phyloP scores from a whole-genome alignment of 2,113 vertebrate species.

The Paralichthys olivaceus region DNA sequence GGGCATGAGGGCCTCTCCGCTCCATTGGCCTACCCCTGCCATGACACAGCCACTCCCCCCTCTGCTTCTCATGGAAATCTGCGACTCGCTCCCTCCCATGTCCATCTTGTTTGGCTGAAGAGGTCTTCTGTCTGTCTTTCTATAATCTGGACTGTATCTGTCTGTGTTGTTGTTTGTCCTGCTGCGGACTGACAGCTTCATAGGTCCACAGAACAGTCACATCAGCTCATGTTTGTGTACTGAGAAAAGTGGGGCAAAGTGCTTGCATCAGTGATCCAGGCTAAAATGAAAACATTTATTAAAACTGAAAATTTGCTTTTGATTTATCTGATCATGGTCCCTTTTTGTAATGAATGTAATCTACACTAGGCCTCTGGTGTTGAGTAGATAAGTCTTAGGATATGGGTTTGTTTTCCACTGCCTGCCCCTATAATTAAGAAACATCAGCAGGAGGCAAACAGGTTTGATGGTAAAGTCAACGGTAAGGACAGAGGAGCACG shows the following conservation, averaged over 20 bases:
- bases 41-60: conserved; percentile 59
- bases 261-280: background rate
- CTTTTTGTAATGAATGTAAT: background rate
- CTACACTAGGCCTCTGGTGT: background rate
- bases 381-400: background rate
- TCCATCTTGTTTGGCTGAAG: conserved; percentile 69
- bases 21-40: conserved; percentile 74
- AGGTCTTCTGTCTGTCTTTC: conserved; percentile 57
- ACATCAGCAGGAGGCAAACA: conserved; percentile 11
- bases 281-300: conserved; percentile 1
- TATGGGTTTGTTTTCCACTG: background rate
- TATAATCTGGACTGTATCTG: conserved; percentile 67
- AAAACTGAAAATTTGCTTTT: background rate
- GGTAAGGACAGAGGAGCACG: conserved; percentile 12
- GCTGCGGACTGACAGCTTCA: conserved; percentile 15
- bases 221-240: conserved; percentile 29
- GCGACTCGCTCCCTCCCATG: conserved; percentile 59
- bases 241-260: conserved; percentile 39
- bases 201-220: conserved; percentile 29
- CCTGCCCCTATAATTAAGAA: background rate
- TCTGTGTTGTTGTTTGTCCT: conserved; percentile 58
- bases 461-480: conserved; percentile 31
- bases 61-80: conserved; percentile 67
- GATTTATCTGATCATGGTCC: background rate
- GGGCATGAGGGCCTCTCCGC: conserved; percentile 81